Percentiles rank a stretch among this genome's conserved stretches.
These are phyloP conservation scores for Amphiprion percula DNA, from an alignment of 2,113 vertebrate genomes.

Conservation along the genomic window DNA sequence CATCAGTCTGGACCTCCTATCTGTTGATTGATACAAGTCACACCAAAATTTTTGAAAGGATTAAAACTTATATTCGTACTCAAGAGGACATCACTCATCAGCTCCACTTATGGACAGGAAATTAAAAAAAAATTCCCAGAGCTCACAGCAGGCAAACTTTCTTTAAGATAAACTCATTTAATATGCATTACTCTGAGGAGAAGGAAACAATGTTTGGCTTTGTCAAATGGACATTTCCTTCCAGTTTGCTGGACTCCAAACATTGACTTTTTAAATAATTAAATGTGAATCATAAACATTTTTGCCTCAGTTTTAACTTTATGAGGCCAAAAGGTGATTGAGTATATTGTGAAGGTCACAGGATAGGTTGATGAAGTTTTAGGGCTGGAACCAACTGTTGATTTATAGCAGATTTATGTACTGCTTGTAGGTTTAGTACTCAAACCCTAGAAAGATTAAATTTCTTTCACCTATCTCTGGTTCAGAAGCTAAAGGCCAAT, in stretches of 20 bases:
- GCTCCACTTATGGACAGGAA: slow-evolving; percentile 12
- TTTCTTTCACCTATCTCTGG: too few species aligned
- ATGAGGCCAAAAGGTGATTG: background rate
- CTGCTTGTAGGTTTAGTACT: too few species aligned
- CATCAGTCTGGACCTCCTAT: background rate
- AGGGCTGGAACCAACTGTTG: too few species aligned
- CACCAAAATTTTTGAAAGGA: background rate
- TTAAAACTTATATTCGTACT: background rate
- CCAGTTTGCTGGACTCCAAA: background rate
- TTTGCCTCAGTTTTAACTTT: background rate
- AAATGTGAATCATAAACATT: background rate
- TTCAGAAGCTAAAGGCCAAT: too few species aligned
- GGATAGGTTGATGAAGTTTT: too few species aligned
- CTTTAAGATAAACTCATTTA: slow-evolving; percentile 3
- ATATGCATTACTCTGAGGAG: slow-evolving; percentile 7
- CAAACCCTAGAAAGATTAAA: too few species aligned
- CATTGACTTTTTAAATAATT: slow-evolving; percentile 2
- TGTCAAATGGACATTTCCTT: background rate
- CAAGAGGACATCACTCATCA: background rate
- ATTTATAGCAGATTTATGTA: too few species aligned
- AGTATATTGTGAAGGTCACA: too few species aligned
- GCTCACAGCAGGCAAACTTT: too few species aligned
- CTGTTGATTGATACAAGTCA: background rate
- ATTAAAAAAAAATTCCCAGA: too few species aligned
- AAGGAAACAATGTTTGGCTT: background rate